Evolutionary conservation across 2,797 vertebrate genomes (phyloP).

Genomic region (Numenius phaeopus): DNA sequence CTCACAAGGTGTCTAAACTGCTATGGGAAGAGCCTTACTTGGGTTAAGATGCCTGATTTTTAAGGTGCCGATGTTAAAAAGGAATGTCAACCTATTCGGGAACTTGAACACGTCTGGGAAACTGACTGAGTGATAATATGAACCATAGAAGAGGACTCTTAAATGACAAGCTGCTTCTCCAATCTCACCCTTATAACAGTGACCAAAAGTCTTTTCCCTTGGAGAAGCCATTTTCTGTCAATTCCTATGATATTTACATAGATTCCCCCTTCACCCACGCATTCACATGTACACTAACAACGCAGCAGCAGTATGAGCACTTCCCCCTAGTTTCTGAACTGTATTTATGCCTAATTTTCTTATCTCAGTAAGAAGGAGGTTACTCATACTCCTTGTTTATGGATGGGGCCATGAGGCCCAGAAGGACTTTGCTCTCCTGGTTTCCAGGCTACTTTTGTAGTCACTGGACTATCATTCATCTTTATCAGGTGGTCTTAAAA

Average conservation of each 20-base stretch:
- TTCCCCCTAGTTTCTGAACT: background rate
- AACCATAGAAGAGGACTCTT: background rate
- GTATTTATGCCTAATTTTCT: background rate
- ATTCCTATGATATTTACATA: background rate
- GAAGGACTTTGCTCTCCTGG: background rate
- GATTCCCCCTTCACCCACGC: background rate
- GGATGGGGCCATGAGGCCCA: background rate
- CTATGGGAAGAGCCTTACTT: background rate
- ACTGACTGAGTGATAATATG: background rate
- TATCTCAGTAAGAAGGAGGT: background rate
- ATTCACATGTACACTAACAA: background rate
- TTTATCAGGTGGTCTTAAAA: background rate
- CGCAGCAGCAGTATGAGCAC: background rate
- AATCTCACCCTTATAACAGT: background rate
- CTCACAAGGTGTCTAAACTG: background rate
- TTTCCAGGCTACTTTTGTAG: background rate
- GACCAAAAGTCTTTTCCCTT: background rate
- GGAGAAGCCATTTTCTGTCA: background rate
- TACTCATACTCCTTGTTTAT: background rate
- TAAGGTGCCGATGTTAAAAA: background rate
- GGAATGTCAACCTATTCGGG: background rate
- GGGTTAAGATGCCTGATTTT: background rate
- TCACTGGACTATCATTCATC: background rate
- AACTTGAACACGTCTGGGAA: rapidly evolving
- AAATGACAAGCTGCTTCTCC: background rate